A percentile compares a stretch with the other conserved stretches of the same genome.
Conservation (phyloP, 2,113 vertebrate species). For the Forbesichthys agassizii region DNA sequence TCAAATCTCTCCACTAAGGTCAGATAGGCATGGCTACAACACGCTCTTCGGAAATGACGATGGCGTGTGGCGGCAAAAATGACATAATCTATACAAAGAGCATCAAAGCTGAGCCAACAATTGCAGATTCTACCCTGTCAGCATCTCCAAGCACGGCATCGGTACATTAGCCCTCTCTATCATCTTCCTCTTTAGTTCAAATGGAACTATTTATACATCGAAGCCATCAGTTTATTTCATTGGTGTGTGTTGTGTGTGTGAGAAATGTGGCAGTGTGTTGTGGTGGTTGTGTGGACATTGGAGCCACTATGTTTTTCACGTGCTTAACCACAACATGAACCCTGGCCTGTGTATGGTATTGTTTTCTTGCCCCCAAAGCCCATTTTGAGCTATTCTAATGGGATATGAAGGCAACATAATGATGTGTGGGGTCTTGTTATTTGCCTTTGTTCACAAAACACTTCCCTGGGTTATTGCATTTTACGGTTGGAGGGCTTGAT, state of each 20-base stretch:
- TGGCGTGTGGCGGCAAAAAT: slow-evolving; percentile 15
- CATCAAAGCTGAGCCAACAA: slow-evolving; percentile 11
- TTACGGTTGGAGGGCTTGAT: slow-evolving; percentile 73
- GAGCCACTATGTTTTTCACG: slow-evolving; percentile 34
- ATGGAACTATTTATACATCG: slow-evolving; percentile 11
- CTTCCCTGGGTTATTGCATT: slow-evolving; percentile 74
- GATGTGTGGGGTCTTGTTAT: slow-evolving; percentile 69
- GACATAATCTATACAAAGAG: slow-evolving; percentile 17
- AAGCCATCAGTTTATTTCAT: slow-evolving; percentile 5
- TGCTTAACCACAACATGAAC: slow-evolving; percentile 46
- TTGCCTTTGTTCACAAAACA: slow-evolving; percentile 77
- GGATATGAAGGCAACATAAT: slow-evolving; percentile 72
- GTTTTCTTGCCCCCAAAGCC: slow-evolving; percentile 48
- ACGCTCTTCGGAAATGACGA: slow-evolving; percentile 3
- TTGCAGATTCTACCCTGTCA: slow-evolving; percentile 9
- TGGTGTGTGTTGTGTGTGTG: neutral
- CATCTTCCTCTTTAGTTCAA: neutral
- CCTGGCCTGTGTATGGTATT: slow-evolving; percentile 24
- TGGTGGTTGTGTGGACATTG: slow-evolving; percentile 2
- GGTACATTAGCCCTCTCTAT: slow-evolving; percentile 1
- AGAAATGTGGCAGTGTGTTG: neutral
- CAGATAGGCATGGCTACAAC: slow-evolving; percentile 16
- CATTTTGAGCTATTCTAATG: slow-evolving; percentile 62
- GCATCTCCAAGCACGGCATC: neutral
- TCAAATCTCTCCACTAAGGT: slow-evolving; percentile 33